Percentiles rank a stretch among this genome's conserved stretches.
Conservation (phyloP, 2,888 invertebrate species). For the Caenorhabditis wallacei region DNA sequence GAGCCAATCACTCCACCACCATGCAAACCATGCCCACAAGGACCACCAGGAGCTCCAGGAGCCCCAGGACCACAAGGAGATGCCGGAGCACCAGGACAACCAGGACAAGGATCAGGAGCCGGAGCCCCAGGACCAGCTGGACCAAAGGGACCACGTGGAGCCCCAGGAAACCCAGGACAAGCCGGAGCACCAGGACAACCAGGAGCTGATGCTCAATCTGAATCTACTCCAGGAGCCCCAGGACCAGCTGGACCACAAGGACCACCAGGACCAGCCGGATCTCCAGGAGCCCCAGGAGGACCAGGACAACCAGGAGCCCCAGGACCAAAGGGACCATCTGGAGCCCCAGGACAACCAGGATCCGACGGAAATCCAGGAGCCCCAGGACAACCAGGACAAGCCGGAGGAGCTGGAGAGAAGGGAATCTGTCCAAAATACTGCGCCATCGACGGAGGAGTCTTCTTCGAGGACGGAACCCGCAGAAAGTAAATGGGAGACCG, state of each 20-base stretch:
- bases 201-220: constrained; percentile 61
- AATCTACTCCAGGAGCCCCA: constrained; percentile 66
- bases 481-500: constrained; percentile 55
- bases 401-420: constrained; percentile 76
- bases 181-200: constrained; percentile 68
- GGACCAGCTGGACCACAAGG: constrained; percentile 70
- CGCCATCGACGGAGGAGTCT: constrained; percentile 81
- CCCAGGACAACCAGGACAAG: constrained; percentile 73
- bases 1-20: constrained; percentile 73
- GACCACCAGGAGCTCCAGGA: constrained; percentile 75
- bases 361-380: constrained; percentile 72
- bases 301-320: constrained; percentile 69
- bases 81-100: constrained; percentile 70
- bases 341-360: constrained; percentile 74
- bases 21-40: constrained; percentile 73
- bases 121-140: constrained; percentile 70
- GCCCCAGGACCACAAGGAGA: constrained; percentile 71
- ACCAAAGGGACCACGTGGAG: constrained; percentile 74
- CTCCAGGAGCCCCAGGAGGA: constrained; percentile 69
- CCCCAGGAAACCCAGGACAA: constrained; percentile 72
- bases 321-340: constrained; percentile 73
- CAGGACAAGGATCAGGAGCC: constrained; percentile 71
- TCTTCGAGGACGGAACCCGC: constrained; percentile 81
- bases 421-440: constrained; percentile 82
- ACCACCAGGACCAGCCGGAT: constrained; percentile 70